A percentile compares a stretch with the other conserved stretches of the same genome.
Evolutionary conservation across 2,888 invertebrate genomes (phyloP).

Genomic region (Synergus itoensis): DNA sequence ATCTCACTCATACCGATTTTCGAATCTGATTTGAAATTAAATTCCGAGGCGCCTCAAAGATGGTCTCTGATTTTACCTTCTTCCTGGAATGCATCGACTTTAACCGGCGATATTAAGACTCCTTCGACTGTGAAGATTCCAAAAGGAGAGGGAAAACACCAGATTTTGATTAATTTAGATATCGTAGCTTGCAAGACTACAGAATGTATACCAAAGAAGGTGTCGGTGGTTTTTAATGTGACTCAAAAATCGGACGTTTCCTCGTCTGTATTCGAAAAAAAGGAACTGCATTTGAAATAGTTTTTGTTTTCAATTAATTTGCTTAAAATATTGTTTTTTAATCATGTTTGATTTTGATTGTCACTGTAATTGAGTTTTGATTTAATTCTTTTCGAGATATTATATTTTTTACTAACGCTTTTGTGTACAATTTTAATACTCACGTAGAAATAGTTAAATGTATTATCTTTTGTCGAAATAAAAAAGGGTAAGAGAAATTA

Average conservation of each 20-base stretch:
- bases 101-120: slow-evolving; percentile 59
- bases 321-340: background rate
- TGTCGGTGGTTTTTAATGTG: slow-evolving; percentile 65
- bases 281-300: slow-evolving; percentile 63
- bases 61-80: slow-evolving; percentile 78
- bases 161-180: slow-evolving; percentile 66
- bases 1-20: slow-evolving; percentile 77
- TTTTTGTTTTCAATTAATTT: background rate
- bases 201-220: slow-evolving; percentile 70
- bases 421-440: background rate
- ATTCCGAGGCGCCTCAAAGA: slow-evolving; percentile 80
- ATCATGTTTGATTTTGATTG: background rate
- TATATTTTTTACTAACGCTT: slow-evolving; percentile 17
- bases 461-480: background rate
- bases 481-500: background rate
- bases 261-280: slow-evolving; percentile 57
- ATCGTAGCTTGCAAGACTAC: slow-evolving; percentile 69
- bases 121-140: slow-evolving; percentile 66
- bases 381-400: background rate
- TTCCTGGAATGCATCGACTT: slow-evolving; percentile 60
- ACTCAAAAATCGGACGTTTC: slow-evolving; percentile 62
- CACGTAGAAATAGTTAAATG: background rate
- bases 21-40: slow-evolving; percentile 79
- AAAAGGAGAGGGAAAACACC: slow-evolving; percentile 60
- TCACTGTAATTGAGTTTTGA: background rate